Percentiles rank a stretch among this genome's conserved stretches.
phyloP scores from a whole-genome alignment of 1,140 invertebrate genomes.

The Heliconius congener region DNA sequence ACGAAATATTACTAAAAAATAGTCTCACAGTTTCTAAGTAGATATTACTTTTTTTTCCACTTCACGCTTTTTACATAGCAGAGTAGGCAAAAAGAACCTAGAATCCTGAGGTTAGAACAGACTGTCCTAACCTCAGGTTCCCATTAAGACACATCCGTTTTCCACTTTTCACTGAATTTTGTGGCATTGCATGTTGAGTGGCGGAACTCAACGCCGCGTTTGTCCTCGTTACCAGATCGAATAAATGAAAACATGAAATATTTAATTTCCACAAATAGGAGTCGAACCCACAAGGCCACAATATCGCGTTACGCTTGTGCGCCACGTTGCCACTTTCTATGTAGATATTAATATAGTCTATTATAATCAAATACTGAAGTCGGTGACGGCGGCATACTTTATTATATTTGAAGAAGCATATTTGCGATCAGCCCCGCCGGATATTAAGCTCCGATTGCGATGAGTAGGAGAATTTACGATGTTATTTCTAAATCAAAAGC shows the following conservation, averaged over 20 bases:
- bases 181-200: not conserved
- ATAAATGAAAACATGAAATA: not conserved
- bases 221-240: not conserved
- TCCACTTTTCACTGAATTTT: no score
- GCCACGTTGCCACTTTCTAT: not conserved
- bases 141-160: no score
- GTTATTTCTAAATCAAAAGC: slow-evolving; percentile 32
- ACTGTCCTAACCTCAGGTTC: not conserved
- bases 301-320: no score
- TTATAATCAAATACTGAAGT: slow-evolving; percentile 33
- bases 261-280: not conserved
- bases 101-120: not conserved
- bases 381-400: slow-evolving; percentile 44
- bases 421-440: slow-evolving; percentile 53
- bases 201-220: not conserved
- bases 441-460: slow-evolving; percentile 54
- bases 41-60: not conserved
- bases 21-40: not conserved
- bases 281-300: no score
- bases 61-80: not conserved
- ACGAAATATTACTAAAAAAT: no score
- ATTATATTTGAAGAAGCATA: slow-evolving; percentile 63
- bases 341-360: not conserved
- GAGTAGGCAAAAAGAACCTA: not conserved
- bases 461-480: slow-evolving; percentile 44